Percentiles rank a stretch among this genome's conserved stretches.
Evolutionary conservation across 2,888 invertebrate genomes (phyloP).

Genomic region (Theodoxus fluviatilis): DNA sequence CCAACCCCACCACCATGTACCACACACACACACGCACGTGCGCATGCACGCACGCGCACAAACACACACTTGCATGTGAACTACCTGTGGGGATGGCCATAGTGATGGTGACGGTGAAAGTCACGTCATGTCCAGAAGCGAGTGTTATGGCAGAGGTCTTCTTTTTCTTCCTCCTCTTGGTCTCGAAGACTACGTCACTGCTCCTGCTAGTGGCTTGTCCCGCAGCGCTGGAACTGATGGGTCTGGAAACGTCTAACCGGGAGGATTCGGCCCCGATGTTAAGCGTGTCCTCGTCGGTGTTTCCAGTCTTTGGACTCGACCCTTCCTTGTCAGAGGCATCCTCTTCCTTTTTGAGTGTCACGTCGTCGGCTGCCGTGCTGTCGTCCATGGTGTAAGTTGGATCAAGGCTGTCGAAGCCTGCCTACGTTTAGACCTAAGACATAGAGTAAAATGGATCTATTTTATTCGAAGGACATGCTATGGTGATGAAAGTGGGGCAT

Average conservation of each 20-base stretch:
- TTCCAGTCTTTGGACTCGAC: not conserved
- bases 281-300: not conserved
- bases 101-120: conserved; percentile 59
- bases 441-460: too few species aligned
- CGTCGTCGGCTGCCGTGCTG: not conserved
- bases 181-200: conserved; percentile 40
- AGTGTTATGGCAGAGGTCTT: conserved; percentile 25
- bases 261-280: not conserved
- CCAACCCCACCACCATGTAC: not conserved
- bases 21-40: not conserved
- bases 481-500: too few species aligned
- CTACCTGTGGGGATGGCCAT: conserved; percentile 59
- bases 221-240: conserved; percentile 26
- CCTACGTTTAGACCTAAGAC: too few species aligned
- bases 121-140: conserved; percentile 52
- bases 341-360: not conserved
- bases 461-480: too few species aligned
- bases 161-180: conserved; percentile 44
- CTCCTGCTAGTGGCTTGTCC: conserved; percentile 41
- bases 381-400: too few species aligned
- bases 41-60: not conserved
- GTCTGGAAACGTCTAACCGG: not conserved
- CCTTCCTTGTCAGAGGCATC: conserved; percentile 3
- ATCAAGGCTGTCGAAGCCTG: too few species aligned
- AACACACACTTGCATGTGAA: conserved; percentile 1